Evolutionary conservation across 1,140 invertebrate species (phyloP).

Genomic region (Linepithema humile): DNA sequence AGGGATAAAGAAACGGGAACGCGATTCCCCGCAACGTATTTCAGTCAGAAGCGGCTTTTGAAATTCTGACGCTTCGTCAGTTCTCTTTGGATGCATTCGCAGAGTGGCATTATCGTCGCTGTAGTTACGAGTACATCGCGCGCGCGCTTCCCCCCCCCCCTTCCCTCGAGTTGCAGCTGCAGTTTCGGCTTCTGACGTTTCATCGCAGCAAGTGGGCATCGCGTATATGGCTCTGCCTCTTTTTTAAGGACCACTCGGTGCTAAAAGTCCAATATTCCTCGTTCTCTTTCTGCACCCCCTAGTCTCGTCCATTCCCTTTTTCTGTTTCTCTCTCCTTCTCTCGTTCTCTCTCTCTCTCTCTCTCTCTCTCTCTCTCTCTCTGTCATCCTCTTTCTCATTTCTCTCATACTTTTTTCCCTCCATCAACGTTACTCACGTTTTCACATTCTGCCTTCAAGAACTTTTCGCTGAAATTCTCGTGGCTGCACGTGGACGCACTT

Average conservation of each 20-base stretch:
- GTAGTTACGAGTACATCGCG: constrained; percentile 68
- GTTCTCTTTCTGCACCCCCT: not conserved
- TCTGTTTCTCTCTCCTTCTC: not conserved
- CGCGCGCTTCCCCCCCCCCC: constrained; percentile 26
- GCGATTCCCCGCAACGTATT: constrained; percentile 69
- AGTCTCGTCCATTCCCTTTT: not conserved
- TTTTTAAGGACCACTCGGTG: constrained; percentile 72
- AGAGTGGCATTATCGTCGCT: constrained; percentile 73
- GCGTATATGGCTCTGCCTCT: constrained; percentile 49
- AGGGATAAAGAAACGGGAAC: constrained; percentile 67
- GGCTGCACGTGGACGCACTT: constrained; percentile 13
- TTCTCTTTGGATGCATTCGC: constrained; percentile 73
- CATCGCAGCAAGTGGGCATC: constrained; percentile 72
- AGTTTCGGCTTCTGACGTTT: constrained; percentile 73
- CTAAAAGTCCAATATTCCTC: constrained; percentile 71
- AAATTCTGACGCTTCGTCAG: constrained; percentile 75
- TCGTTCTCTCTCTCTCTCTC: not conserved
- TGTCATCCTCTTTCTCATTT: not conserved
- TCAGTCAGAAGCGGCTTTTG: constrained; percentile 71
- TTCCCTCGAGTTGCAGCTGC: constrained; percentile 16
- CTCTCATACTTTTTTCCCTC: constrained; percentile 31
- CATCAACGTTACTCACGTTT: constrained; percentile 45
- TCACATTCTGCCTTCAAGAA: constrained; percentile 43
- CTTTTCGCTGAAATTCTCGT: constrained; percentile 41
- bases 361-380: too few species aligned